Evolutionary conservation across 2,797 vertebrate species (phyloP).

Genomic region (Xyrichtys novacula): DNA sequence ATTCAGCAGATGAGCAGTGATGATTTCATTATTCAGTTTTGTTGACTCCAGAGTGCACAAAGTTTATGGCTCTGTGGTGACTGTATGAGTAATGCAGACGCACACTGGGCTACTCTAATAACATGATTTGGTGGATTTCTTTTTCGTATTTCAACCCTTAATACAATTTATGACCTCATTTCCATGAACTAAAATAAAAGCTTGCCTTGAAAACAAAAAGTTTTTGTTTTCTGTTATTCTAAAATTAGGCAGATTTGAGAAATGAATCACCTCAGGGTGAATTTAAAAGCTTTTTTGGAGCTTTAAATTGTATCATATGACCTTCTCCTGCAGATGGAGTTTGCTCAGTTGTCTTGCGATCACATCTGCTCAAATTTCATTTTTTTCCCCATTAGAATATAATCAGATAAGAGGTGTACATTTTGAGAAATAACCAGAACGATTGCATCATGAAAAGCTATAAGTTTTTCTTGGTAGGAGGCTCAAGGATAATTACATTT

Average conservation of each 20-base stretch:
- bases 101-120: background rate
- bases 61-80: slow-evolving; percentile 12
- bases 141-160: no score
- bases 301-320: background rate
- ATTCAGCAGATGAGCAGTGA: slow-evolving; percentile 59
- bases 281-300: slow-evolving; percentile 13
- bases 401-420: slow-evolving; percentile 2
- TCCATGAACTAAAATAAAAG: slow-evolving; percentile 2
- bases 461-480: slow-evolving; percentile 20
- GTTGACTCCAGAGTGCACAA: slow-evolving; percentile 37
- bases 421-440: slow-evolving; percentile 14
- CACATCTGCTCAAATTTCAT: background rate
- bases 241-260: slow-evolving; percentile 6
- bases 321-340: background rate
- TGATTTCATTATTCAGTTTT: slow-evolving; percentile 63
- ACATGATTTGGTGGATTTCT: no score
- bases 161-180: slow-evolving; percentile 6
- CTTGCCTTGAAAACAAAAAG: background rate
- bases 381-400: background rate
- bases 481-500: slow-evolving; percentile 26
- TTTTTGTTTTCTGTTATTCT: slow-evolving; percentile 1
- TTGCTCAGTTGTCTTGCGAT: slow-evolving; percentile 1
- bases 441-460: slow-evolving; percentile 15
- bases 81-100: slow-evolving; percentile 4
- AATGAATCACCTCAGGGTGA: slow-evolving; percentile 1